A percentile compares a stretch with the other conserved stretches of the same genome.
phyloP scores from a whole-genome alignment of 2,113 vertebrate genomes.

The Stegastes partitus region DNA sequence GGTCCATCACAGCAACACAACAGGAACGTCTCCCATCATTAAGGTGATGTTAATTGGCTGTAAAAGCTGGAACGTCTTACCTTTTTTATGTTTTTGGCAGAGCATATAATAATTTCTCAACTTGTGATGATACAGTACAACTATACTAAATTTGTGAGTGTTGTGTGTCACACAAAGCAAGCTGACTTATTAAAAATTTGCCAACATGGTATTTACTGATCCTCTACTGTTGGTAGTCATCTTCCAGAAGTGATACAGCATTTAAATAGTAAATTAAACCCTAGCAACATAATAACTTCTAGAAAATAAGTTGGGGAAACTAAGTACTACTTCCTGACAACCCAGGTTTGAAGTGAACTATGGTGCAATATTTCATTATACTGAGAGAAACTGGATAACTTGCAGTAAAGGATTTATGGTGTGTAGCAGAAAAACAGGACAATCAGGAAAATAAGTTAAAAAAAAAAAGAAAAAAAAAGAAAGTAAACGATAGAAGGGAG shows the following conservation, averaged over 20 bases:
- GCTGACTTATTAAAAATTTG: not conserved
- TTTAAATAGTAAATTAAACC: not conserved
- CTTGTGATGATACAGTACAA: too few species aligned
- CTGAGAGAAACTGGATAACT: not conserved
- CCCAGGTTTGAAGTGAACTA: not conserved
- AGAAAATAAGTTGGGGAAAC: not conserved
- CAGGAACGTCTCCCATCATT: constrained; percentile 25
- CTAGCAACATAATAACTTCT: not conserved
- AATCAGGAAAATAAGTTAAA: not conserved
- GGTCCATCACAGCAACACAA: constrained; percentile 23
- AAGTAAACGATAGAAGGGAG: too few species aligned
- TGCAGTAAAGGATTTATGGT: not conserved
- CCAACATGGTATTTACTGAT: not conserved
- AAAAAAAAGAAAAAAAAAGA: too few species aligned
- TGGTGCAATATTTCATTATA: not conserved
- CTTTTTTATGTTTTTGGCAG: constrained; percentile 9
- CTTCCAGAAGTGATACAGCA: not conserved
- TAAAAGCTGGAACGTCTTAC: constrained; percentile 32
- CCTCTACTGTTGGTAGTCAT: not conserved
- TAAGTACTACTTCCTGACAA: not conserved
- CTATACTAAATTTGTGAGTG: not conserved
- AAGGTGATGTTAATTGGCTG: constrained; percentile 29
- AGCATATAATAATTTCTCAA: not conserved
- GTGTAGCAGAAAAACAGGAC: not conserved
- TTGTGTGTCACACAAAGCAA: not conserved